Base-by-base conservation (phyloP, 2,113 vertebrate species). In the Gasterosteus aculeatus region DNA sequence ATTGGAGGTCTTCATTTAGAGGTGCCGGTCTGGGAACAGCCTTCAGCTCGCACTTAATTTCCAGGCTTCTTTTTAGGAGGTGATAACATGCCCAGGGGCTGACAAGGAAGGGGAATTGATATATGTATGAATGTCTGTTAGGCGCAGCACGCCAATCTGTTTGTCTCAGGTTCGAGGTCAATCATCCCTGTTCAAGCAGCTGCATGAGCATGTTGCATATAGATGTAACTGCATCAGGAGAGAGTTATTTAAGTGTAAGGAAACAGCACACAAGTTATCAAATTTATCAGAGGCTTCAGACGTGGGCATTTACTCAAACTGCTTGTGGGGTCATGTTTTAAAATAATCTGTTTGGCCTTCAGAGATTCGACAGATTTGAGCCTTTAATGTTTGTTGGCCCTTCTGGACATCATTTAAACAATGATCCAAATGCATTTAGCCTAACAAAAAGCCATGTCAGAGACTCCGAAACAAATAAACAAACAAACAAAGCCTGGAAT, bases 21-120 rank as follows among this genome's bases (percentile, higher is more conserved):
- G 42, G 58, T 80, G 72, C 84, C 82, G 82, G 71, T 90, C 89
- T 64, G 83, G 66, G 75, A 83, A 75, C 70, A 74, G 84, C 67
- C 58, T 72, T 87, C 87, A 76, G 74, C 60, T 84, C 75, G 75
- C 67, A 67, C 75, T 88, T 85, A 87, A 88, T 88, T 88, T 85
- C 66, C 64, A 74, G 57, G 57, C 70, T 77, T 86, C 69, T 85
- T 85, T 84, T 89, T 78, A 63, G 62, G 76, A 88, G 82, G 89
- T 87, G 84, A 91, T 86, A 88, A 90, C 91, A 89, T 84, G 91
- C 92, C 92, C 78, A 1, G 74, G 60, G 92, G 93, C 85, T 72
- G 72, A 89, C 33, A 29, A 72, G 77, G 62, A 82, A 80, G 67
- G 81, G 65, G 91, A 93, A 84, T 33, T 75, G 79, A 93, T 88